Base-by-base conservation (phyloP, 2,888 invertebrate species). In the Leptopilina syphax region DNA sequence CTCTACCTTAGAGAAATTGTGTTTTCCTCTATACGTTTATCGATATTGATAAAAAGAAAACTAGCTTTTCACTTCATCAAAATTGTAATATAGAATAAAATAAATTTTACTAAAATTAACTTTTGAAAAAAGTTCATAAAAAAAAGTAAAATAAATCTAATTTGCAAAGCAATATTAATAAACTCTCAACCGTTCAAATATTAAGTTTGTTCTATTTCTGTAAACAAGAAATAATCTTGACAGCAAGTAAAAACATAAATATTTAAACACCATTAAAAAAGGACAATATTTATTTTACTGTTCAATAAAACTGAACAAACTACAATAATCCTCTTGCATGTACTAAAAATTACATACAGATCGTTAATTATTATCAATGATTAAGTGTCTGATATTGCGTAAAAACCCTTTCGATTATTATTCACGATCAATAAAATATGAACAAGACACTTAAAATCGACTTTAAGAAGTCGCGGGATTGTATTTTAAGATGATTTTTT, bases 391-490 rank as follows among this genome's bases (percentile, higher is more conserved):
- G 13, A 9, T 54, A 3, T 73, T 5, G 4, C 9, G 3, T 13
- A 27, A 65, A 3, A 57, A n/a, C 34, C 44, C 27, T 34, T 54
- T 57, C 34, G 13, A 73, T 73, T 73, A 54, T 41, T 24, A 73
- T 57, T 73, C 34, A 34, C 50, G 47, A 67, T 67, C 67, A 67
- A 41, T 67, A 67, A 67, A 67, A n/a, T 67, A 67, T 44, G 8
- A 27, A 54, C n/a, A 57, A 73, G 24, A 73, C 50, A 70, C 27
- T 50, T 50, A 44, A 57, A 27, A 54, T 73, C 34, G 70, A 54
- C 12, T 41, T 12, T 34, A 34, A 41, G 41, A 41, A 65, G 18
- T 41, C 7, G 9, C 13, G 9, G 13, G 54, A n/a, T 24, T 54
- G 70, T 13, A 57, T 73, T 73, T 44, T 8, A 44, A 57, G 57